Base-by-base conservation (phyloP, 2,888 invertebrate species). In the Cremastobaeus sp. region DNA sequence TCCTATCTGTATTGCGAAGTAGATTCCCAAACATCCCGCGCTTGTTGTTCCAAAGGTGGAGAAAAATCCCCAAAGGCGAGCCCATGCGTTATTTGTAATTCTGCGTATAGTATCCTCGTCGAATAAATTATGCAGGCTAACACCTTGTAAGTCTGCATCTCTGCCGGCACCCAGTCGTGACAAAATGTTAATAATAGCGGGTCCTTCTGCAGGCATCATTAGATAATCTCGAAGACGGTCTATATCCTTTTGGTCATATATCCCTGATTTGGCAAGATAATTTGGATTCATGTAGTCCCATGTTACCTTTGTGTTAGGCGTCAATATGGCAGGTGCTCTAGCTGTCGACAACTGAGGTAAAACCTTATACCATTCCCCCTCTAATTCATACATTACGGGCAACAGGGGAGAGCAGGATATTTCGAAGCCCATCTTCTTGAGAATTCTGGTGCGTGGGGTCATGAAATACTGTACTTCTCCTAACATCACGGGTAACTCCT, bases 331-430 rank as follows among this genome's bases (percentile, higher is more conserved):
- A 0, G 50, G 50, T 2, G 20, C 8, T 1, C 1, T 5, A 2
- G 17, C 21, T 4, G 6, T 21, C 1, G 35, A 6, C n/a, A 21
- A 14, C 21, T n/a, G 1, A 12, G 50, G 50, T 0, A 21, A 12
- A 3, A 50, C 4, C 18, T 50, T 50, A 14, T 50, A 50, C 35
- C 50, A 50, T 5, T 1, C n/a, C 4, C 32, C 35, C 4, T 35
- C 21, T 0, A 50, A 6, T 6, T 50, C 14, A 8, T 32, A 50
- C 6, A 18, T 50, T 9, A 12, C 6, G 8, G 21, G 20, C 1
- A 50, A n/a, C 3, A 32, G 6, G n/a, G 17, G 15, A 6, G n/a
- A 35, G 32, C 50, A 50, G 3, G 25, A 14, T 3, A 28, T 45
- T 45, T 45, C 32, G 28, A 14, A 20, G 25, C 28, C 45, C 14